Evolutionary conservation across 2,113 vertebrate genomes (phyloP), one percentile per base, ranked within the genome.

Genomic region (Cinclus mexicanus): DNA sequence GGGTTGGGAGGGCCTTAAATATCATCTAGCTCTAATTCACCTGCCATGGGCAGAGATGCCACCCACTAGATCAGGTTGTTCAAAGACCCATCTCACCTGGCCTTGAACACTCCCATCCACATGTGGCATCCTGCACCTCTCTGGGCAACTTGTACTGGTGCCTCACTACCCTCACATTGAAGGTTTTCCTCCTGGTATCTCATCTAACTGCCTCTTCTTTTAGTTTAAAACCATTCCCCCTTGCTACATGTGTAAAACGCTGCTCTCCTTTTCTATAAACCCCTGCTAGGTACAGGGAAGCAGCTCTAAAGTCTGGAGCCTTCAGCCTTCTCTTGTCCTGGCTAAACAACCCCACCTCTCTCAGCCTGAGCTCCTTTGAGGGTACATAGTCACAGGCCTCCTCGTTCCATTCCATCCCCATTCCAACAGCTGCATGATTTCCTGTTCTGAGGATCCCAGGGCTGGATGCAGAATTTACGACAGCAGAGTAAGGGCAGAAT

Each of bases 391-490:
- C 53, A 23, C 10, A 24, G 28, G 24, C 46, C 20, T 60, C 33
- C 39, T 52, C 14, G 24, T 49, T 49, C 47, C 23, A 49, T 14
- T 24, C 47, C 47, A 49, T 49, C 22, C 15, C 10, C 16, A 25
- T 68, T 52, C 39, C 69, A 60, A 41, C 11, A 75, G 24, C 44
- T 21, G 9, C 19, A 20, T 3, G 9, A 10, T 20, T 60, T 41
- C 13, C 13, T 22, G 20, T 46, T 28, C 20, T 60, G 69, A 46
- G 39, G 20, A 53, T 39, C 6, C 53, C 53, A 67, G 33, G 47
- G 12, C 28, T 44, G 33, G 52, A 74, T 1, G 0, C 23, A 46
- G 37, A 59, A 52, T 23, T 53, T 59, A 29, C 0, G 0, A n/a
- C 19, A 44, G 19, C 23, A 67, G 33, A 67, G 23, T 6, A 28